These are phyloP conservation scores for Paraplagusia blochii DNA, from an alignment of 2,113 vertebrate species.

Conservation along the genomic window DNA sequence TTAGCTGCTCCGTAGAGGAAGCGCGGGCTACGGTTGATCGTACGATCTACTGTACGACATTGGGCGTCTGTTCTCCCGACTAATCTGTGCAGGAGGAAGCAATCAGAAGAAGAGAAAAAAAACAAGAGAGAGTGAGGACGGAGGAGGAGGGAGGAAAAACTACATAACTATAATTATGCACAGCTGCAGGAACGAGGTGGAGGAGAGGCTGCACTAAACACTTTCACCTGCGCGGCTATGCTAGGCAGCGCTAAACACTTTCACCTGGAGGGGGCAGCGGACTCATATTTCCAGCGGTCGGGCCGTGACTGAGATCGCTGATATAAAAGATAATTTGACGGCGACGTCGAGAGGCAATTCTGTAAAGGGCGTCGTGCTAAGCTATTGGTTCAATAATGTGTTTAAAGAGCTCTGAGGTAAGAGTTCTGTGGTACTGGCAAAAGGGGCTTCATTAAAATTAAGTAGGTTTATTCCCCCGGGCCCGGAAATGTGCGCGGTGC, in stretches of 20 bases:
- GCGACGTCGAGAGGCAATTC: slow-evolving; percentile 4
- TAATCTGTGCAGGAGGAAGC: slow-evolving; percentile 84
- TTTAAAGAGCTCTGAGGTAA: slow-evolving; percentile 7
- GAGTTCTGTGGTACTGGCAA: neutral
- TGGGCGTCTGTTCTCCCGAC: slow-evolving; percentile 77
- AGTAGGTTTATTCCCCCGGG: slow-evolving; percentile 1
- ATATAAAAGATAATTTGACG: slow-evolving; percentile 5
- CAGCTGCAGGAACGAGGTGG: slow-evolving; percentile 63
- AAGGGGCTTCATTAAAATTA: slow-evolving; percentile 16
- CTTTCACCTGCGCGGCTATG: slow-evolving; percentile 64
- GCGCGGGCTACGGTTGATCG: slow-evolving; percentile 4
- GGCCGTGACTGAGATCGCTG: neutral
- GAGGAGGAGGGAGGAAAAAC: slow-evolving; percentile 15
- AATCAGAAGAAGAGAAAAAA: slow-evolving; percentile 47
- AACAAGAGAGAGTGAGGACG: slow-evolving; percentile 5
- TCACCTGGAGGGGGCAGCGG: slow-evolving; percentile 51
- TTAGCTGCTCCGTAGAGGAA: slow-evolving; percentile 12
- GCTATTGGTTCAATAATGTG: slow-evolving; percentile 6
- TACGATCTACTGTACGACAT: slow-evolving; percentile 68
- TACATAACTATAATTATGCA: slow-evolving; percentile 54
- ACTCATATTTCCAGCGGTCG: slow-evolving; percentile 36
- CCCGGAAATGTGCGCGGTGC: neutral
- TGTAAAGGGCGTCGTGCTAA: slow-evolving; percentile 4
- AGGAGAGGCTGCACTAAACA: slow-evolving; percentile 64
- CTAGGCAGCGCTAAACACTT: slow-evolving; percentile 58